Base-by-base conservation (phyloP, 2,113 vertebrate species). In the Ageneiosus marmoratus region DNA sequence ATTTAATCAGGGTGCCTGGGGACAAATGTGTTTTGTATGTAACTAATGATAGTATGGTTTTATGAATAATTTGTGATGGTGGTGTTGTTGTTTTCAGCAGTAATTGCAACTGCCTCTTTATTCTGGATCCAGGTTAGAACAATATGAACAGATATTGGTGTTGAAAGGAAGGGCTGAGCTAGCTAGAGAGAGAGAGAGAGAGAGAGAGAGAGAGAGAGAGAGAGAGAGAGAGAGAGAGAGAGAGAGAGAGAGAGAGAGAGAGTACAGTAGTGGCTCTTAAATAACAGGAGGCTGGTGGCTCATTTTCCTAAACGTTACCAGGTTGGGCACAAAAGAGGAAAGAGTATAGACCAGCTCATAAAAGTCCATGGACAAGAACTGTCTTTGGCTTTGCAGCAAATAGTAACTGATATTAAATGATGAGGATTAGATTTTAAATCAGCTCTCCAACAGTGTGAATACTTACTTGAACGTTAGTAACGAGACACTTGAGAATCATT, bases 311-410 rank as follows among this genome's bases (percentile, higher is more conserved):
- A 75, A 62, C 55, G 46, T 22, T 73, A 58, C 44, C 13, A 37
- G 51, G 48, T 77, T 79, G 72, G 50, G 70, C 5, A 72, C 53
- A 79, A 84, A 80, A 75, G 46, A 74, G 55, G 32, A 80, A 80
- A n/a, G 58, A 58, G 74, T 73, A 44, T 37, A 18, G 22, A 60
- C 58, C 41, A 67, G 44, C 37, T 76, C 46, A 46, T 32, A 60
- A 73, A 58, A 48, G 34, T 58, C 16, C 67, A 70, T 81, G 67
- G 22, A 56, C 24, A 12, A 81, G 51, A 48, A 7, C 55, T 70
- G 1, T 70, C 48, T 67, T 60, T 67, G 44, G 58, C 32, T 65
- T 32, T 77, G 44, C 29, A 77, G 22, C 37, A 77, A 20, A 62
- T 50, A 34, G 53, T 20, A 46, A 75, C 20, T 76, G 34, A 48